phyloP scores from a whole-genome alignment of 2,888 invertebrate species.

The Gnatocerus cornutus region DNA sequence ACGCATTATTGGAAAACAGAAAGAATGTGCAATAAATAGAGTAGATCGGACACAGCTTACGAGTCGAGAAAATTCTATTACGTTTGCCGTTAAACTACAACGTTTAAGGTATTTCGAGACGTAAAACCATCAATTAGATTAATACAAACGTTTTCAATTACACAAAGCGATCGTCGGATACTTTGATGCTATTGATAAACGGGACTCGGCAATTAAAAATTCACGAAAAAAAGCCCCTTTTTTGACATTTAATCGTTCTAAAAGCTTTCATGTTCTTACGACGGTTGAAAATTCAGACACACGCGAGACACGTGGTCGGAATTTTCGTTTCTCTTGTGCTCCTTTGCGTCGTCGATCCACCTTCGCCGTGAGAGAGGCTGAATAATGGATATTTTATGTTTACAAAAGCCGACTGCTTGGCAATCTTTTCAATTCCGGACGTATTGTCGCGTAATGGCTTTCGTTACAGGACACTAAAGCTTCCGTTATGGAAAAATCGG shows the following conservation, averaged over 20 bases:
- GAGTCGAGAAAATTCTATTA: constrained; percentile 24
- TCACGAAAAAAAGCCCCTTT: constrained; percentile 9
- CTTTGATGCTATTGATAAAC: background rate
- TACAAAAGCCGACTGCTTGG: constrained; percentile 39
- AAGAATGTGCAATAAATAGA: constrained; percentile 17
- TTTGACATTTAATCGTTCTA: constrained; percentile 23
- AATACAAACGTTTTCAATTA: too few relatives aligned
- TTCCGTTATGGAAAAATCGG: too few relatives aligned
- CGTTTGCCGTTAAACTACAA: constrained; percentile 4
- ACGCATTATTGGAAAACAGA: constrained; percentile 21
- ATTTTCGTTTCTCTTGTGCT: constrained; percentile 13
- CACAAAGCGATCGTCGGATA: too few relatives aligned
- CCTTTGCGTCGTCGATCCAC: constrained; percentile 40
- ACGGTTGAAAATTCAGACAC: constrained; percentile 17
- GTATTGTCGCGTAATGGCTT: constrained; percentile 42
- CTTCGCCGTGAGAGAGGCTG: constrained; percentile 38
- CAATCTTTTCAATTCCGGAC: constrained; percentile 43
- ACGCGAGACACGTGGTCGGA: constrained; percentile 21
- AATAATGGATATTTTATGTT: constrained; percentile 53
- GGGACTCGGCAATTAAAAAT: constrained; percentile 20
- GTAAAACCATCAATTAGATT: constrained; percentile 20
- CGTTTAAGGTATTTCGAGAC: constrained; percentile 2
- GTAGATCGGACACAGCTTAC: constrained; percentile 15
- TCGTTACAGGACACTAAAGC: background rate
- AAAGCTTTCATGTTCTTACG: constrained; percentile 10